Evolutionary conservation across 2,888 invertebrate species (phyloP).

Genomic region (Cepaea hortensis): DNA sequence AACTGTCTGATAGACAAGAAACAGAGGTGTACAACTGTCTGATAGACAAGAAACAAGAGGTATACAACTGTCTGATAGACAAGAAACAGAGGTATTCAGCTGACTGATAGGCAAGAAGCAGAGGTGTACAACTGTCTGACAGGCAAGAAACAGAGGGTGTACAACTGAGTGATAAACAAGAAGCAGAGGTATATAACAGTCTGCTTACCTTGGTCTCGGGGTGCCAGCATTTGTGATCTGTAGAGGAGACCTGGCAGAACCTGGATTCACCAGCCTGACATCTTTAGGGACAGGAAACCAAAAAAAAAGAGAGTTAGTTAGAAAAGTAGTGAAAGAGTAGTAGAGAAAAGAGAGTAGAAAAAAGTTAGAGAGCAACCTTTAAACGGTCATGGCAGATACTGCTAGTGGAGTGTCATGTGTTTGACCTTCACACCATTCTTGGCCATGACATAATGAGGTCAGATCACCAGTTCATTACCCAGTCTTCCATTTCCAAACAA

Average conservation of each 20-base stretch:
- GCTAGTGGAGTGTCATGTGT: too few species aligned
- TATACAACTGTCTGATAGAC: too few species aligned
- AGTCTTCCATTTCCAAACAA: too few species aligned
- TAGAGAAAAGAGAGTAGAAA: too few species aligned
- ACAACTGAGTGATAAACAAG: background rate
- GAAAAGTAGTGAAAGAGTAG: background rate
- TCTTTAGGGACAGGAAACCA: slow-evolving; percentile 6
- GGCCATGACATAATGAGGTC: background rate
- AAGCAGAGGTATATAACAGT: background rate
- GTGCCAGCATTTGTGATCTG: background rate
- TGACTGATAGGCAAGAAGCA: background rate
- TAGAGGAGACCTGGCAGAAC: slow-evolving; percentile 1
- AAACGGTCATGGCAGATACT: background rate
- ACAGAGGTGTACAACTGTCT: too few species aligned
- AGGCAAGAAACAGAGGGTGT: too few species aligned
- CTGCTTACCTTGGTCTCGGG: slow-evolving; percentile 13
- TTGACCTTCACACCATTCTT: too few species aligned
- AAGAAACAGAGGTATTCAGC: too few species aligned
- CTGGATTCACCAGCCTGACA: slow-evolving; percentile 23
- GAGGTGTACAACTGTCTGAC: background rate
- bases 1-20: too few species aligned
- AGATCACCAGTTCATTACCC: background rate
- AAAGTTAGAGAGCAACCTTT: background rate
- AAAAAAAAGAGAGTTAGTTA: background rate
- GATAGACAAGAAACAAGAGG: too few species aligned